These are phyloP conservation scores for Tinea pellionella DNA, from an alignment of 2,888 invertebrate species.

Conservation along the genomic window DNA sequence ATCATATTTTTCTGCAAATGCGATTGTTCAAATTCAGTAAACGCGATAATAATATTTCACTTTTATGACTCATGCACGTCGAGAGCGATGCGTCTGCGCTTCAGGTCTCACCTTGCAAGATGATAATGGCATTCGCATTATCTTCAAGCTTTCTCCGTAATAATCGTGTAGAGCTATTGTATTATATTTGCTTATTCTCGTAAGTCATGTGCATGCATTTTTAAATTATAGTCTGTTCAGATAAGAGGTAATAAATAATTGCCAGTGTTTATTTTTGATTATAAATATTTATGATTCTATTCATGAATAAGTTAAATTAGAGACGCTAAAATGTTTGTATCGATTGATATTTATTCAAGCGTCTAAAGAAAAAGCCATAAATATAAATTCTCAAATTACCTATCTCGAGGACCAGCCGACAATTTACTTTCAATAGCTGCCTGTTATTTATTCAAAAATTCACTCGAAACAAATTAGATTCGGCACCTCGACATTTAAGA, in stretches of 20 bases:
- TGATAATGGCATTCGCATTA: conserved; percentile 49
- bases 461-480: conserved; percentile 37
- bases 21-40: conserved; percentile 61
- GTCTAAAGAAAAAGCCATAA: background rate
- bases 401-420: background rate
- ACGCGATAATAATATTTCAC: conserved; percentile 60
- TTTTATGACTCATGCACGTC: conserved; percentile 50
- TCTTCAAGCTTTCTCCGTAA: conserved; percentile 37
- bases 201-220: background rate
- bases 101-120: conserved; percentile 35
- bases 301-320: too few relatives aligned
- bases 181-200: background rate
- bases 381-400: conserved; percentile 2
- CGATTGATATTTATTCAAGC: background rate
- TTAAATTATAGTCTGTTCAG: too few relatives aligned
- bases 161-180: conserved; percentile 24
- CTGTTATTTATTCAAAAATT: conserved; percentile 11
- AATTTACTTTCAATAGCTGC: background rate
- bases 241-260: too few relatives aligned
- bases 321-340: too few relatives aligned
- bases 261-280: too few relatives aligned
- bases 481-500: conserved; percentile 39
- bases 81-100: conserved; percentile 44
- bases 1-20: conserved; percentile 15
- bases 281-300: too few relatives aligned